Evolutionary conservation across 2,888 invertebrate species (phyloP).

Genomic region (Aphodius sticticus): DNA sequence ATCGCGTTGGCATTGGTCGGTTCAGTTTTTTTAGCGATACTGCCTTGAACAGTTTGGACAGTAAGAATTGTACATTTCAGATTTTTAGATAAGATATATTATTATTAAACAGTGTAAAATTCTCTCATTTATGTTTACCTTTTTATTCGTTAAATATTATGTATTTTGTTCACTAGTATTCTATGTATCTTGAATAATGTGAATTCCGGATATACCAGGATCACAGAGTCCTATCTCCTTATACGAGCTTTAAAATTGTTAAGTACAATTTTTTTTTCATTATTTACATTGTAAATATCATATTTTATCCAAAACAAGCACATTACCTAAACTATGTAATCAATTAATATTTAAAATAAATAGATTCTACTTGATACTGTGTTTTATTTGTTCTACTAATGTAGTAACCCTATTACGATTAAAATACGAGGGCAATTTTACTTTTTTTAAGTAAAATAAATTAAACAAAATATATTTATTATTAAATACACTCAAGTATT

Average conservation of each 20-base stretch:
- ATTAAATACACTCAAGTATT: too few relatives aligned
- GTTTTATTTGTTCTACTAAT: neutral
- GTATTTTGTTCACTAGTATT: conserved; percentile 31
- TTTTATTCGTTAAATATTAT: conserved; percentile 42
- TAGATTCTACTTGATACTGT: conserved; percentile 56
- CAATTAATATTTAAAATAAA: conserved; percentile 62
- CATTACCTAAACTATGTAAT: conserved; percentile 63
- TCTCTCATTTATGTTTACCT: conserved; percentile 36
- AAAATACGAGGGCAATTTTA: too few relatives aligned
- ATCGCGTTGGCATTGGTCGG: conserved; percentile 37
- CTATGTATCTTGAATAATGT: conserved; percentile 28
- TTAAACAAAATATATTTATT: too few relatives aligned
- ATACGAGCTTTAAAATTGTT: conserved; percentile 55
- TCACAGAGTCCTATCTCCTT: conserved; percentile 43
- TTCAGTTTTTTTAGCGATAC: conserved; percentile 38
- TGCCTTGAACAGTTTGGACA: conserved; percentile 55
- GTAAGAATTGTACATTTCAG: conserved; percentile 55
- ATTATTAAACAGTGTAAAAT: conserved; percentile 37
- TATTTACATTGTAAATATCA: conserved; percentile 62
- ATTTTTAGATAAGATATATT: conserved; percentile 48
- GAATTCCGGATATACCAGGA: conserved; percentile 33
- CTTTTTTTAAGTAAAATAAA: too few relatives aligned
- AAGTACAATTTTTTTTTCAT: conserved; percentile 57
- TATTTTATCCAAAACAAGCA: conserved; percentile 61
- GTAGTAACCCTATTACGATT: too few relatives aligned